phyloP scores from a whole-genome alignment of 2,113 vertebrate species.

The Oriolus oriolus region DNA sequence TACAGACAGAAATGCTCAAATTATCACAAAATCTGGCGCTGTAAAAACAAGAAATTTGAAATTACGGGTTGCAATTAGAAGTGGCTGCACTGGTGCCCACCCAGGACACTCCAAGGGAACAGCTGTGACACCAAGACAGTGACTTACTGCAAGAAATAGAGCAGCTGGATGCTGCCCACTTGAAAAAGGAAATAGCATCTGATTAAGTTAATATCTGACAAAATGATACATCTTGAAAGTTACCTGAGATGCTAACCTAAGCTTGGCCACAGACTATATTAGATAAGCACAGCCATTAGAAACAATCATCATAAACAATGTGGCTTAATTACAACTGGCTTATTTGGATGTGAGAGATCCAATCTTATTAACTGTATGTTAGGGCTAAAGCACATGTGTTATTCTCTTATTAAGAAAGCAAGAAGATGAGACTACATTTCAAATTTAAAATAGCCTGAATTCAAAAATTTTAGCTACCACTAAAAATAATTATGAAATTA shows the following conservation, averaged over 20 bases:
- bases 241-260: not conserved
- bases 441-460: not conserved
- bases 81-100: too few relatives aligned
- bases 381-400: not conserved
- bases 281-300: not conserved
- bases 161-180: not conserved
- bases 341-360: not conserved
- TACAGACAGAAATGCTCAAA: constrained; percentile 26
- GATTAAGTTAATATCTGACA: not conserved
- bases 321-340: not conserved
- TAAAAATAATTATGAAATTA: not conserved
- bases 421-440: not conserved
- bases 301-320: not conserved
- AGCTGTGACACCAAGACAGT: not conserved
- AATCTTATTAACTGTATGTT: not conserved
- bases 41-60: not conserved
- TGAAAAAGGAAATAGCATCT: not conserved
- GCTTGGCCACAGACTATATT: not conserved
- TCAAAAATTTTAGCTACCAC: not conserved
- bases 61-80: not conserved
- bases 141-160: not conserved
- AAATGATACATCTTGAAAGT: not conserved
- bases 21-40: constrained; percentile 21
- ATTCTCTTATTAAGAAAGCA: not conserved
- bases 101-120: not conserved